Conservation (phyloP, 2,888 invertebrate species). For the Ryuthela nishihirai region DNA sequence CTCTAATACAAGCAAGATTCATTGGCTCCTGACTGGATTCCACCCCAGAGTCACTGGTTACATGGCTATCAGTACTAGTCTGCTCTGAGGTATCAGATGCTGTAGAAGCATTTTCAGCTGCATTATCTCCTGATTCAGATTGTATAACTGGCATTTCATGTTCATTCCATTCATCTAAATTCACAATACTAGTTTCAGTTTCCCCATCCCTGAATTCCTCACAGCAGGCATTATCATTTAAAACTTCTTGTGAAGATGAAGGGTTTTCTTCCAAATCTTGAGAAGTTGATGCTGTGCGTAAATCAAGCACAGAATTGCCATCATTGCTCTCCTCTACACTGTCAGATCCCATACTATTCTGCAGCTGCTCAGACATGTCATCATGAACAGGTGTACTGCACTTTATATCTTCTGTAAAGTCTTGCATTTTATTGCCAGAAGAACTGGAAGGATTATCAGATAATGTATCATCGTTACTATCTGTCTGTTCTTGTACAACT, state of each 20-base stretch:
- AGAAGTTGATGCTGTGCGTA: conserved; percentile 19
- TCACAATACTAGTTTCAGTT: conserved; percentile 2
- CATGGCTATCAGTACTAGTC: conserved; percentile 25
- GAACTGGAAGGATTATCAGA: conserved; percentile 13
- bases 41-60: conserved; percentile 39
- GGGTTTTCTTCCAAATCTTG: background rate
- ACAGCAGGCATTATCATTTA: conserved; percentile 1
- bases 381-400: conserved; percentile 17
- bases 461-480: conserved; percentile 25
- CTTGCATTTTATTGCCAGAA: conserved; percentile 11
- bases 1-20: conserved; percentile 31
- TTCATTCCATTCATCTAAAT: conserved; percentile 19
- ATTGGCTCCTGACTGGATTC: conserved; percentile 39
- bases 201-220: too few relatives aligned
- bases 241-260: background rate
- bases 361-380: conserved; percentile 20
- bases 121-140: conserved; percentile 18
- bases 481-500: conserved; percentile 33
- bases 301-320: conserved; percentile 26
- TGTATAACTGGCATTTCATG: conserved; percentile 1
- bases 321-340: conserved; percentile 28
- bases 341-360: conserved; percentile 17
- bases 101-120: conserved; percentile 30
- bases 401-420: conserved; percentile 21
- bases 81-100: conserved; percentile 35